Evolutionary conservation across 2,888 invertebrate genomes (phyloP), one percentile per base, ranked within the genome.

Genomic region (Calameuta idolon): DNA sequence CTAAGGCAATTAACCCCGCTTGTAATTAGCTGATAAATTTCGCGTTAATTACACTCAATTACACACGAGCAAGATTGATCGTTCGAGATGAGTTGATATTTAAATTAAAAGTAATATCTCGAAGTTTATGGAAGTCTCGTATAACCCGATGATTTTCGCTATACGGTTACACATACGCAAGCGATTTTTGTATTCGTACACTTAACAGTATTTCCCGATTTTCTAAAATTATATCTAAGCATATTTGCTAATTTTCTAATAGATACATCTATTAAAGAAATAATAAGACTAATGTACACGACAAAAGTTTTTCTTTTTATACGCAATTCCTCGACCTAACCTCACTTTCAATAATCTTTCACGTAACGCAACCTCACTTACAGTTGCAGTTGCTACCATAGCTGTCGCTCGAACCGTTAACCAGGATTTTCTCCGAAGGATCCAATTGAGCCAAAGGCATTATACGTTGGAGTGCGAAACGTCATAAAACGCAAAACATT

Each of bases 21-120:
- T 87, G 82, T 87, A 89, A 89, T 89, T 88, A 89, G 83, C 84
- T 84, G 85, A 87, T 89, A 86, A 87, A 89, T 89, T 89, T 84
- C 76, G 79, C 83, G 82, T 86, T 86, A 85, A 89, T 86, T 76
- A 34, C 69, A n/a, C 40, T 55, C 73, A 78, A 78, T 78, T 83
- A 87, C 83, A 77, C 69, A 55, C 79, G 78, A 33, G 23, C 78
- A 75, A 83, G 71, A 71, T 71, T 34, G 71, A 71, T 71, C 71
- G 71, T 31, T 31, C 31, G 79, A 74, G 78, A 74, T 23, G 35
- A 35, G 34, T 77, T 79, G 83, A 85, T 87, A 86, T 87, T 87
- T 81, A 87, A 87, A 87, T 87, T 82, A 83, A 81, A 83, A 77
- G 82, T 81, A 79, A 77, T 75, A 78, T 69, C 37, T 76, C 73